Conservation (phyloP, 35 echinoderm and acorn worm genomes). For the Ptychodera flava region DNA sequence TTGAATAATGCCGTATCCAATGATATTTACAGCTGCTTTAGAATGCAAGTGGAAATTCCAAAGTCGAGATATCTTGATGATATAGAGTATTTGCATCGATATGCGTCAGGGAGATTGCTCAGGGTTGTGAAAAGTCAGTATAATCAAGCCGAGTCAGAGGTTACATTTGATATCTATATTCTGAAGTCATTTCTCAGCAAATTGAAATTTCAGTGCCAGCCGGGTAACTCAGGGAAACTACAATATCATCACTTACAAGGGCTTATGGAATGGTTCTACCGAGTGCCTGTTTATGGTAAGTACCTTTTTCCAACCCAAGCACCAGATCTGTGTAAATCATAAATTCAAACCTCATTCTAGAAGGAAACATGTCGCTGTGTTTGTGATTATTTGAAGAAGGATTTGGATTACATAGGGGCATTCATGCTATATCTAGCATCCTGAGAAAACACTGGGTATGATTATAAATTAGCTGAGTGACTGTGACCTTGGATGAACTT, state of each 20-base stretch:
- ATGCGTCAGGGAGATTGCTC: not conserved
- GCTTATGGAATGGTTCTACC: slow-evolving; percentile 6
- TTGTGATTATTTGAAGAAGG: no score
- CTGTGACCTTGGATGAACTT: no score
- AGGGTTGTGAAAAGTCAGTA: not conserved
- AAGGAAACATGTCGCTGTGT: no score
- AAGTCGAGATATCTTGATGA: not conserved
- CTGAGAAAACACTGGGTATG: no score
- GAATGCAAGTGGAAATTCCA: not conserved
- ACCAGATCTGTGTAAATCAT: no score
- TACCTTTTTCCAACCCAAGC: no score
- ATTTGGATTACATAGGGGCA: no score
- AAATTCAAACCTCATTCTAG: no score
- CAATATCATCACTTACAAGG: not conserved
- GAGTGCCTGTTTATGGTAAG: slow-evolving; percentile 16
- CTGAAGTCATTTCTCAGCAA: not conserved
- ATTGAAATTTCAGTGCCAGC: not conserved
- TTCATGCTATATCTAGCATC: no score
- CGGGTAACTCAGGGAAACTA: not conserved
- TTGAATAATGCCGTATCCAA: not conserved
- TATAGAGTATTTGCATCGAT: not conserved
- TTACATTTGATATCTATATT: not conserved
- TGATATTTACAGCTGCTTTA: not conserved
- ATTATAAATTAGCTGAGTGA: no score
- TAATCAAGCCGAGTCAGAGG: not conserved